These are phyloP conservation scores for Holothuria scabra DNA, from an alignment of 53 echinoderm and acorn worm genomes.

Conservation along the genomic window DNA sequence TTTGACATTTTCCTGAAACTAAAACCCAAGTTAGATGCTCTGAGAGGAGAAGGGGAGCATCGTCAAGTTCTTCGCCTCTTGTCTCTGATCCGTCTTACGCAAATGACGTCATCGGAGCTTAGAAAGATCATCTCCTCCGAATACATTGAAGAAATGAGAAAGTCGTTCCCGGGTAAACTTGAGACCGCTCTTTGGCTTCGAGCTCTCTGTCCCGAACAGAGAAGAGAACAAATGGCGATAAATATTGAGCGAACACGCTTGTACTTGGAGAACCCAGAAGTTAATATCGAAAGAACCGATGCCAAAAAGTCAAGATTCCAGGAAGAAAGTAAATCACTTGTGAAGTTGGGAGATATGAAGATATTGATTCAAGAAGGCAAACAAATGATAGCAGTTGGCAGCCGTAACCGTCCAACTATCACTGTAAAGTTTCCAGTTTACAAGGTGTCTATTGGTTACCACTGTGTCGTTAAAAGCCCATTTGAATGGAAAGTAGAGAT, in stretches of 20 bases:
- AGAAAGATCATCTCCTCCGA: not conserved
- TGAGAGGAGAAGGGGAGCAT: conserved; percentile 6
- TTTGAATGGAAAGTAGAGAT: not conserved
- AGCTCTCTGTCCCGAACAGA: conserved; percentile 21
- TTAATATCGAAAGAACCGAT: not conserved
- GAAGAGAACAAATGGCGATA: conserved; percentile 3
- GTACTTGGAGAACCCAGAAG: conserved; percentile 31
- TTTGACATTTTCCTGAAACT: conserved; percentile 32
- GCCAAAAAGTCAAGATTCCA: not conserved
- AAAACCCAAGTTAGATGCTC: conserved; percentile 29
- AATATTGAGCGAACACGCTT: conserved; percentile 21
- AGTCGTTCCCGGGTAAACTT: conserved; percentile 17
- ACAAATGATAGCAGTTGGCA: not conserved
- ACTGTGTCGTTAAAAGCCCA: not conserved
- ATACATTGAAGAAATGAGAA: conserved; percentile 12
- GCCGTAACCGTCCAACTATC: too few species aligned
- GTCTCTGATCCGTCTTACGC: conserved; percentile 24
- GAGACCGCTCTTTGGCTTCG: conserved; percentile 19
- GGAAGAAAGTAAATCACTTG: not conserved
- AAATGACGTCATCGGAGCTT: conserved; percentile 11
- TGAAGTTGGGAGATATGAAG: not conserved
- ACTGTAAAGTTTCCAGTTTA: not conserved
- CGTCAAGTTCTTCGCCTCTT: conserved; percentile 10
- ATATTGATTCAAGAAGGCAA: not conserved
- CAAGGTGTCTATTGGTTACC: not conserved